Conservation (phyloP, 2,113 vertebrate species). For the Carlito syrichta region DNA sequence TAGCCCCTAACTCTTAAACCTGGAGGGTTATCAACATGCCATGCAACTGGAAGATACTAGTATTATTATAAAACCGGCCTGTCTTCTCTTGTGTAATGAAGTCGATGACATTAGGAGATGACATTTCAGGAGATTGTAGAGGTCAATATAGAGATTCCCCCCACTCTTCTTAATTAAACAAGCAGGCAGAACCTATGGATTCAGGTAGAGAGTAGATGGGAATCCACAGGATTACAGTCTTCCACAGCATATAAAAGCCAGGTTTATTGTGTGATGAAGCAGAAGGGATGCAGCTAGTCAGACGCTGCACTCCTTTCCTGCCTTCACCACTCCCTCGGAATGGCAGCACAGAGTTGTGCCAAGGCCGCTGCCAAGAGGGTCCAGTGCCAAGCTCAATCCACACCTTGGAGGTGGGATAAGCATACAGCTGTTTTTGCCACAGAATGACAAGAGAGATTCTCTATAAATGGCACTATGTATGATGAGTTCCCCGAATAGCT, state of each 20-base stretch:
- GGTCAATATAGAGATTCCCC: background rate
- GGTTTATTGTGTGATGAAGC: background rate
- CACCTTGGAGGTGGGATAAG: background rate
- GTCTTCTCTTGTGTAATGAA: background rate
- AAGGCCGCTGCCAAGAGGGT: background rate
- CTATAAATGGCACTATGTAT: background rate
- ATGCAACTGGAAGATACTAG: background rate
- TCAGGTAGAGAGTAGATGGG: background rate
- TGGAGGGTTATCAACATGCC: background rate
- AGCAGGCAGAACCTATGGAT: background rate
- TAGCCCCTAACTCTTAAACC: background rate
- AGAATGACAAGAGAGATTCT: background rate
- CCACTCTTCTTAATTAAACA: background rate
- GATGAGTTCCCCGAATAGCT: background rate
- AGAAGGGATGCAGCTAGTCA: background rate
- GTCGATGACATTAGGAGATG: background rate
- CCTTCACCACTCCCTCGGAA: rapidly evolving
- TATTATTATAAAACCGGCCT: background rate
- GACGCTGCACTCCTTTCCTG: rapidly evolving
- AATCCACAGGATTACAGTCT: background rate
- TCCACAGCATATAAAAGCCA: background rate
- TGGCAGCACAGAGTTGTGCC: background rate
- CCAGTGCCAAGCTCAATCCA: background rate
- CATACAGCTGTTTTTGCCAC: background rate
- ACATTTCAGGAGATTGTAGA: background rate